Base-by-base conservation (phyloP, 2,113 vertebrate species). In the Nycticorax nycticorax region DNA sequence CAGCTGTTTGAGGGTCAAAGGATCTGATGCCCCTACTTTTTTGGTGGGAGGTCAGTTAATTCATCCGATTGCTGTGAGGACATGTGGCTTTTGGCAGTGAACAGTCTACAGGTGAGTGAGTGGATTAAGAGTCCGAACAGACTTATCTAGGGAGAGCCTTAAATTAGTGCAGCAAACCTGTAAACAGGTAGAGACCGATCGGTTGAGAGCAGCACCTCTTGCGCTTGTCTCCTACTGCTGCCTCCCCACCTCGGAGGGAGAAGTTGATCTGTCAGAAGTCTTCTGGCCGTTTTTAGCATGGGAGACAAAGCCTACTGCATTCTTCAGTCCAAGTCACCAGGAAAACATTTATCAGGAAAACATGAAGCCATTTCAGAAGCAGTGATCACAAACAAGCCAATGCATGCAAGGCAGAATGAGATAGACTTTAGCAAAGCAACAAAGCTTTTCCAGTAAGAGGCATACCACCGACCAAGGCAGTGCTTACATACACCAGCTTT, bases 401-500 rank as follows among this genome's bases (percentile, higher is more conserved):
- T 22, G 55, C 93, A 93, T 0, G 91, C 81, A 91, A 62, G 52
- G 74, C 91, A 91, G 73, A 72, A 79, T 0, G 66, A 95, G 92
- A 89, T 28, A 24, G 43, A 78, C 68, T 4, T 27, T 1, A 83
- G 85, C 12, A 62, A 35, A 87, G 89, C 63, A 88, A 92, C 62
- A 55, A 76, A 93, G 74, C 77, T 68, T 59, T 92, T 69, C 66
- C 90, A 55, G 77, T 53, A 68, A 94, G 88, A 94, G 79, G n/a
- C n/a, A 79, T 79, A 55, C 91, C 96, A 96, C 94, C 91, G 91
- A 95, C 83, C 73, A n/a, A 32, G 96, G 88, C 93, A 92, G 55
- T 2, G 3, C 68, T 76, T 35, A 52, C 60, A 67, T 10, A 37
- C 85, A 83, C 71, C 77, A 83, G 63, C 75, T 80, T 59, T 37